Evolutionary conservation across 2,888 invertebrate species (phyloP), one percentile per base, ranked within the genome.

Genomic region (Brenthis hecate): DNA sequence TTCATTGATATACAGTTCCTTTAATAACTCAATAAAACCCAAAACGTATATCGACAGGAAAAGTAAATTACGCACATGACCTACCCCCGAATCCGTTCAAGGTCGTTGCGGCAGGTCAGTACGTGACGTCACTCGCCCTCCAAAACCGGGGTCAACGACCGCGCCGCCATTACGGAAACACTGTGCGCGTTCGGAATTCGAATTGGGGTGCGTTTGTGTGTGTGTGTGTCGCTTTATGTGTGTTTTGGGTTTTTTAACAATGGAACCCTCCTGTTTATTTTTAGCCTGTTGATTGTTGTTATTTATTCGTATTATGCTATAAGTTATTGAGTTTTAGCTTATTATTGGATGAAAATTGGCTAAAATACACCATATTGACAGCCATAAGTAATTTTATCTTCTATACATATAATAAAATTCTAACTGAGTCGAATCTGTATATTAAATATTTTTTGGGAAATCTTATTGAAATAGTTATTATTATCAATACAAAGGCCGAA

Each of bases 91-190:
- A 72, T 72, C 81, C 73, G 79, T 78, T 86, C 91, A 92, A 92
- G 92, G 92, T 89, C 90, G 76, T 79, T 88, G 89, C 78, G 91
- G 91, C 86, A 92, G 92, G 91, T 89, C 89, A 85, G 87, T 79
- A 79, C 77, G 86, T 92, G 92, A 92, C 92, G 92, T 92, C 91
- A 92, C 78, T 76, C 88, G 89, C 90, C 92, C 91, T 88, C 91
- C 90, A 91, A 92, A 92, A 86, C 86, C 77, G 66, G 85, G 91
- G 87, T 89, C 85, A 79, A 78, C 81, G 89, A 83, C 87, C 91
- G 85, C 85, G 86, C 83, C 83, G 86, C 87, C 88, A 88, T 86
- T 82, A 85, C 90, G 90, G 91, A 90, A 91, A 91, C 89, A 88
- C 78, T 89, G 87, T 84, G 85, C 90, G 91, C 91, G 90, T 81